These are phyloP conservation scores for Alectura lathami DNA, from an alignment of 2,113 vertebrate species.

Conservation along the genomic window DNA sequence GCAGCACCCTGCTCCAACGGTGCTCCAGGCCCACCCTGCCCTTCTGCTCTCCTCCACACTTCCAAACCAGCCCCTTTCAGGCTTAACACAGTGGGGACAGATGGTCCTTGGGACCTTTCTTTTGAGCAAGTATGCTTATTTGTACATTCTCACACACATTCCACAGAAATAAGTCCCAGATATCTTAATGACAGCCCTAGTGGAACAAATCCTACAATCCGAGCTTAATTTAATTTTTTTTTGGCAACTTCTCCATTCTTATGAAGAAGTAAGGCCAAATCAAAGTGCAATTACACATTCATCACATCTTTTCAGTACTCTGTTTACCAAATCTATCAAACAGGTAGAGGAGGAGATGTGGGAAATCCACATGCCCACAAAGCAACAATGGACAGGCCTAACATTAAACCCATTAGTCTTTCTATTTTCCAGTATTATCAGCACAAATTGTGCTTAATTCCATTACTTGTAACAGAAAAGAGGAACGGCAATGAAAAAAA, in stretches of 20 bases:
- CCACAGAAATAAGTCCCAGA: not conserved
- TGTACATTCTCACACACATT: not conserved
- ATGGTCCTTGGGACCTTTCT: not conserved
- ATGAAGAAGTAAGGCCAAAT: not conserved
- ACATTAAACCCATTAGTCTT: not conserved
- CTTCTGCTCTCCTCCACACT: not conserved
- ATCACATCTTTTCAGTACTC: not conserved
- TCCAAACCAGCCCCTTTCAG: not conserved
- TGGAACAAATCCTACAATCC: not conserved
- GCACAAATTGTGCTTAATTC: not conserved
- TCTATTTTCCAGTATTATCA: not conserved
- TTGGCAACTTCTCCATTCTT: not conserved
- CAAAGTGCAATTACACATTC: not conserved
- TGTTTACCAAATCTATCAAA: not conserved
- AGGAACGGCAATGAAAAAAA: not conserved
- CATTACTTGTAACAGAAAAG: not conserved
- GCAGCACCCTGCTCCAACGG: not conserved
- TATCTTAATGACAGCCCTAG: not conserved
- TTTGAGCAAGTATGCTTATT: not conserved
- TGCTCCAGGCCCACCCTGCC: not conserved
- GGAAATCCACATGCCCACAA: not conserved
- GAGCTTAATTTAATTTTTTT: not conserved
- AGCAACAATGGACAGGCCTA: not conserved
- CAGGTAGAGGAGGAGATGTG: not conserved
- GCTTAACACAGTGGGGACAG: fast-evolving